Percentiles rank a stretch among this genome's conserved stretches.
phyloP scores from a whole-genome alignment of 2,888 invertebrate genomes.

The Eledona agricola region DNA sequence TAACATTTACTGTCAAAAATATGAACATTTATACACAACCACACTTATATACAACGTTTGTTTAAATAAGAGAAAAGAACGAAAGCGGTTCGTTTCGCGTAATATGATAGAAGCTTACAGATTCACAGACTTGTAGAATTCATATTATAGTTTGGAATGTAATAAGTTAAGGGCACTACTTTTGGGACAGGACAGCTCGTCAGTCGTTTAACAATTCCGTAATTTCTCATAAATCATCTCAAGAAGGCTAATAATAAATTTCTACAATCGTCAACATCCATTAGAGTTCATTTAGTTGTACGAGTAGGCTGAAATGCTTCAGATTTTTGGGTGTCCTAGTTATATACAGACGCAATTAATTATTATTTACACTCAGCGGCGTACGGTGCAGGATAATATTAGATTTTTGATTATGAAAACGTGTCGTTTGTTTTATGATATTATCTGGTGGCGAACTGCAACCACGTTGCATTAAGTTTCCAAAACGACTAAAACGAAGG shows the following conservation, averaged over 20 bases:
- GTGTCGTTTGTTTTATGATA: slow-evolving; percentile 26
- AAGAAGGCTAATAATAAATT: slow-evolving; percentile 33
- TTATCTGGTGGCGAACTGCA: slow-evolving; percentile 22
- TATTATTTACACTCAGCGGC: slow-evolving; percentile 31
- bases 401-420: slow-evolving; percentile 29
- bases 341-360: slow-evolving; percentile 24
- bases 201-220: slow-evolving; percentile 36
- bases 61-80: slow-evolving; percentile 9
- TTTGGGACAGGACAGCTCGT: too few relatives aligned
- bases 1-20: slow-evolving; percentile 54
- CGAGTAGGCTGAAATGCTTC: slow-evolving; percentile 50
- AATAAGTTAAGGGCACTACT: slow-evolving; percentile 35
- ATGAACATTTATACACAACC: slow-evolving; percentile 57
- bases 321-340: slow-evolving; percentile 15
- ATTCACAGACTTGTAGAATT: not conserved
- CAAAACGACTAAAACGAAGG: slow-evolving; percentile 24
- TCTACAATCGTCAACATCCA: slow-evolving; percentile 20
- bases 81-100: slow-evolving; percentile 26
- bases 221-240: too few relatives aligned
- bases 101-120: slow-evolving; percentile 1
- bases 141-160: slow-evolving; percentile 25
- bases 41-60: slow-evolving; percentile 48
- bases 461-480: slow-evolving; percentile 12
- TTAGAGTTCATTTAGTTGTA: slow-evolving; percentile 20
- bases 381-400: slow-evolving; percentile 15